These are phyloP conservation scores for Fragum fragum DNA, from an alignment of 2,888 invertebrate genomes.

Conservation along the genomic window DNA sequence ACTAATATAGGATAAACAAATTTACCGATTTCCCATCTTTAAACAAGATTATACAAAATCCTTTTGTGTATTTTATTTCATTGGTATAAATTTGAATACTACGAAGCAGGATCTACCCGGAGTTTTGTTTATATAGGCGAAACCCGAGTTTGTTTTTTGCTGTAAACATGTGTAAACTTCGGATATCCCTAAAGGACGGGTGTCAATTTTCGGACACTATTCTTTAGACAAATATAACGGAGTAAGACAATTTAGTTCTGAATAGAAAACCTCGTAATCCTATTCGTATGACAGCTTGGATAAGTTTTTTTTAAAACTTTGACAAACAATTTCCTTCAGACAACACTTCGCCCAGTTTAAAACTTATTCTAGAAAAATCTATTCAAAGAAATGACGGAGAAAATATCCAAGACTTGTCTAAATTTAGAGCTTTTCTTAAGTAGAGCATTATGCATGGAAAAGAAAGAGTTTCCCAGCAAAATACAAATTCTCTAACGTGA, in stretches of 20 bases:
- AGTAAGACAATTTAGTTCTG: not conserved
- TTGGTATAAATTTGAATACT: slow-evolving; percentile 57
- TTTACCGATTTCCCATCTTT: slow-evolving; percentile 38
- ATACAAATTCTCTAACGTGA: too few relatives aligned
- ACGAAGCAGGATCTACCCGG: slow-evolving; percentile 47
- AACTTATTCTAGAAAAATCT: too few relatives aligned
- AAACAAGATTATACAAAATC: slow-evolving; percentile 66
- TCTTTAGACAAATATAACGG: slow-evolving; percentile 12
- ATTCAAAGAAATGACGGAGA: too few relatives aligned
- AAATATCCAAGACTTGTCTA: too few relatives aligned
- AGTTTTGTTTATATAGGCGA: slow-evolving; percentile 51
- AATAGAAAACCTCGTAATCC: slow-evolving; percentile 3
- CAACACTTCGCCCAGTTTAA: too few relatives aligned
- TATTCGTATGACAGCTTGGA: slow-evolving; percentile 1
- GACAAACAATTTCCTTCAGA: too few relatives aligned
- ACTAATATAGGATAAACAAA: slow-evolving; percentile 32
- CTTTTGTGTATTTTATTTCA: slow-evolving; percentile 55
- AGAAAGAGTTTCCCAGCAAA: too few relatives aligned
- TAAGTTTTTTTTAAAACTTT: too few relatives aligned
- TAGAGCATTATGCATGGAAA: too few relatives aligned
- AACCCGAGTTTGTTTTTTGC: slow-evolving; percentile 52
- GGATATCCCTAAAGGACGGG: slow-evolving; percentile 39
- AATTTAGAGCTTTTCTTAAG: too few relatives aligned
- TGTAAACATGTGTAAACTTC: slow-evolving; percentile 56
- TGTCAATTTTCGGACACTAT: slow-evolving; percentile 33